phyloP scores from a whole-genome alignment of 2,797 vertebrate genomes.

The Liasis olivaceus region DNA sequence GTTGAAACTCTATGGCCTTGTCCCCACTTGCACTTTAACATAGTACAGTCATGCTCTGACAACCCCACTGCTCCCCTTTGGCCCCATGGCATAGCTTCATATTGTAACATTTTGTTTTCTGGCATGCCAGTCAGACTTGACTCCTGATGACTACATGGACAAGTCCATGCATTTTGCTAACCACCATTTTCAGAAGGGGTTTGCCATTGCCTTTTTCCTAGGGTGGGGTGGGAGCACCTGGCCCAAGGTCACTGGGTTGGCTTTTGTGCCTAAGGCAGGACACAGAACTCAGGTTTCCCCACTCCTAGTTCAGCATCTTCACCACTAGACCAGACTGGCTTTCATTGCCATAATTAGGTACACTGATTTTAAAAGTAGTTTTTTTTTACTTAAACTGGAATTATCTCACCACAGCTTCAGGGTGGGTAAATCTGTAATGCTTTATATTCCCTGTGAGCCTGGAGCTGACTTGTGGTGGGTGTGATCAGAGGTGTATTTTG shows the following conservation, averaged over 20 bases:
- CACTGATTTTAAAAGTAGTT: background rate
- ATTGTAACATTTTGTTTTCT: background rate
- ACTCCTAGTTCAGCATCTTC: background rate
- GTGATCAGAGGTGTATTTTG: too few species aligned
- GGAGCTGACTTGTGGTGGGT: too few species aligned
- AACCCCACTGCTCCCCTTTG: background rate
- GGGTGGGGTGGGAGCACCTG: background rate
- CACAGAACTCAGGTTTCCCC: background rate
- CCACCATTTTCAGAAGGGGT: background rate
- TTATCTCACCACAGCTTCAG: background rate
- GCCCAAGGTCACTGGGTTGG: background rate
- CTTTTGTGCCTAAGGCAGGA: background rate
- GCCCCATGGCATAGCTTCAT: background rate
- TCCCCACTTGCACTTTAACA: background rate
- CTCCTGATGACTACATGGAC: background rate
- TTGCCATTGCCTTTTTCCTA: background rate
- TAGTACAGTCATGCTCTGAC: background rate
- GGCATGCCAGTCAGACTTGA: background rate
- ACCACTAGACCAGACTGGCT: background rate
- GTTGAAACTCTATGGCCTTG: background rate
- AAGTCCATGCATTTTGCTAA: background rate
- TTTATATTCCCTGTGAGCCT: background rate
- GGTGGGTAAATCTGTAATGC: background rate
- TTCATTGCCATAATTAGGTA: background rate
- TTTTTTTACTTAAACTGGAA: background rate